Percentiles rank a stretch among this genome's conserved stretches.
Conservation (phyloP, 1,140 invertebrate species). For the Vanessa tameamea region DNA sequence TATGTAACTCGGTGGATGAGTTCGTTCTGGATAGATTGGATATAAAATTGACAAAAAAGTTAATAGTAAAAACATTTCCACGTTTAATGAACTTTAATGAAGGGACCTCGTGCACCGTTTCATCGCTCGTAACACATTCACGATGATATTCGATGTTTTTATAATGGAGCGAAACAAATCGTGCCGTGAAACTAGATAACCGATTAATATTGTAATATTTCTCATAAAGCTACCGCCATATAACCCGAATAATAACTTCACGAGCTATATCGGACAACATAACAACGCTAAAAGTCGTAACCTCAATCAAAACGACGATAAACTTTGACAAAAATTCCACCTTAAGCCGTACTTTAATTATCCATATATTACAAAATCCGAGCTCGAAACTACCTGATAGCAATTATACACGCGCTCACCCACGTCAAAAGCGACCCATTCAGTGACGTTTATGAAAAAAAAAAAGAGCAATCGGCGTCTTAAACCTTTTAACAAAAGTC, state of each 20-base stretch:
- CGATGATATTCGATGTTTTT: constrained; percentile 57
- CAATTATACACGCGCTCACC: constrained; percentile 78
- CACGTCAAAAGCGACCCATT: constrained; percentile 70
- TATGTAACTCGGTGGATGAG: constrained; percentile 20
- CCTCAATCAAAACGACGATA: constrained; percentile 78
- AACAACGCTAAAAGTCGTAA: constrained; percentile 63
- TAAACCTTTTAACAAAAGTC: constrained; percentile 76
- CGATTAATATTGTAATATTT: constrained; percentile 62
- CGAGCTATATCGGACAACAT: constrained; percentile 47
- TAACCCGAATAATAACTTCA: constrained; percentile 49
- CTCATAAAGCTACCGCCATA: constrained; percentile 71
- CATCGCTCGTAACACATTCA: constrained; percentile 61
- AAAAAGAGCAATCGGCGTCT: constrained; percentile 66
- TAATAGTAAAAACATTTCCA: constrained; percentile 54
- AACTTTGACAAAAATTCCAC: constrained; percentile 79
- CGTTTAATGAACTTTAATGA: constrained; percentile 61
- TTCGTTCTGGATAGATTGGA: constrained; percentile 40
- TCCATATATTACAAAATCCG: constrained; percentile 74
- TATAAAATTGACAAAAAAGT: constrained; percentile 48
- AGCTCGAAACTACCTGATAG: constrained; percentile 71
- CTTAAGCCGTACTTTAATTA: constrained; percentile 77
- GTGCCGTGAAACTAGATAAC: constrained; percentile 52
- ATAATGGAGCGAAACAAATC: constrained; percentile 73
- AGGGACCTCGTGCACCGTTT: constrained; percentile 51
- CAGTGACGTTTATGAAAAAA: constrained; percentile 65